A percentile compares a stretch with the other conserved stretches of the same genome.
Evolutionary conservation across 2,888 invertebrate species (phyloP).

Genomic region (Euplagia quadripunctaria): DNA sequence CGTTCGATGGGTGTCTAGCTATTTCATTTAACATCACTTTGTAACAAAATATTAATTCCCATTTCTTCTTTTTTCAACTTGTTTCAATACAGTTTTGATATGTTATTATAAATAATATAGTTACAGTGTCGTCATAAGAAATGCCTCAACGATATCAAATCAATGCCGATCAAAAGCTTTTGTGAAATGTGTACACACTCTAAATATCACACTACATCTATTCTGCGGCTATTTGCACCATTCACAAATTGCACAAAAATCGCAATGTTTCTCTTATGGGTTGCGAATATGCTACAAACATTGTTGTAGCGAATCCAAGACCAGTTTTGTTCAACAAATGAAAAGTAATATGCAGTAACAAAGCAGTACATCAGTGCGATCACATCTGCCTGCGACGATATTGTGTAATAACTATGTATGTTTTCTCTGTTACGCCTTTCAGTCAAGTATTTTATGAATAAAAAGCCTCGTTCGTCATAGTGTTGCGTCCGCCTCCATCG

Average conservation of each 20-base stretch:
- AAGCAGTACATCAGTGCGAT: background rate
- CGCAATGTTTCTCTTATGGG: background rate
- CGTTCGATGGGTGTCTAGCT: no score
- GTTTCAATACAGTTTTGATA: no score
- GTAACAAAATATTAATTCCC: no score
- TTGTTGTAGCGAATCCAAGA: background rate
- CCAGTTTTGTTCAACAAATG: background rate
- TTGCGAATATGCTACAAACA: background rate
- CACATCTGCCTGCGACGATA: conserved; percentile 17
- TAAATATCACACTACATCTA: background rate
- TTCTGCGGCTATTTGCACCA: conserved; percentile 31
- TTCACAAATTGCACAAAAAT: background rate
- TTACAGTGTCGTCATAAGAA: no score
- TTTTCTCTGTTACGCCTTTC: conserved; percentile 50
- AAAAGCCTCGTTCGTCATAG: conserved; percentile 54
- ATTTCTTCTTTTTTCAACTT: no score
- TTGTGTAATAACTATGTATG: conserved; percentile 44
- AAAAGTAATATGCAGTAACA: no score
- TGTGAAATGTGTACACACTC: no score
- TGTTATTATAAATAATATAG: no score
- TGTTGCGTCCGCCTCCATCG: conserved; percentile 35
- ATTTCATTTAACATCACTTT: no score
- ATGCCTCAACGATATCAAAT: no score
- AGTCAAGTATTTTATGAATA: conserved; percentile 47
- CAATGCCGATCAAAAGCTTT: no score